Conservation (phyloP, 2,797 vertebrate species). For the Sebastes variabilis region DNA sequence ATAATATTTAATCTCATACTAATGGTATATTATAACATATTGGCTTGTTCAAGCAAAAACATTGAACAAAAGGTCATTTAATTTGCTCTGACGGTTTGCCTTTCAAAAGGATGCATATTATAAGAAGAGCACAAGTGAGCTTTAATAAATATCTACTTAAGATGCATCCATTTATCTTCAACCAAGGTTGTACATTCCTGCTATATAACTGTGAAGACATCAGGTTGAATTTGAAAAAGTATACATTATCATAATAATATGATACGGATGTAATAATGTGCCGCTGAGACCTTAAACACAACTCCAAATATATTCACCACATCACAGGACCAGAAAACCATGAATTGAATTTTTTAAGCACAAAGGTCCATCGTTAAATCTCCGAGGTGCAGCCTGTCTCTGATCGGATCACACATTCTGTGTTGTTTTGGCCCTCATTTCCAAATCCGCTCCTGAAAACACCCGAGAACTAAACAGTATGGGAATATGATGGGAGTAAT, state of each 20-base stretch:
- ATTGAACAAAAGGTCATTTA: conserved; percentile 21
- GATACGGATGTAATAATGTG: conserved; percentile 2
- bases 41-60: neutral
- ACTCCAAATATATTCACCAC: conserved; percentile 20
- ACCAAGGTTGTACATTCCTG: no score
- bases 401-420: conserved; percentile 27
- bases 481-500: conserved; percentile 82
- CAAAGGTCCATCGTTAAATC: conserved; percentile 15
- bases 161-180: neutral
- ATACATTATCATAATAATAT: neutral
- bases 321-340: conserved; percentile 29
- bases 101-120: neutral
- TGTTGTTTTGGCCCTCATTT: conserved; percentile 40
- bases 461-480: conserved; percentile 61
- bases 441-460: conserved; percentile 53
- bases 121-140: neutral
- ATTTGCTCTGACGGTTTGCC: neutral
- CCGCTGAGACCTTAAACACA: conserved; percentile 4
- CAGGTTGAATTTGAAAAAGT: neutral
- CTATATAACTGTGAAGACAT: neutral
- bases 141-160: neutral
- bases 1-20: neutral
- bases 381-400: conserved; percentile 6
- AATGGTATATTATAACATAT: neutral
- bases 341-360: conserved; percentile 21